phyloP scores from a whole-genome alignment of 1,140 invertebrate genomes.

The Leptopilina boulardi region DNA sequence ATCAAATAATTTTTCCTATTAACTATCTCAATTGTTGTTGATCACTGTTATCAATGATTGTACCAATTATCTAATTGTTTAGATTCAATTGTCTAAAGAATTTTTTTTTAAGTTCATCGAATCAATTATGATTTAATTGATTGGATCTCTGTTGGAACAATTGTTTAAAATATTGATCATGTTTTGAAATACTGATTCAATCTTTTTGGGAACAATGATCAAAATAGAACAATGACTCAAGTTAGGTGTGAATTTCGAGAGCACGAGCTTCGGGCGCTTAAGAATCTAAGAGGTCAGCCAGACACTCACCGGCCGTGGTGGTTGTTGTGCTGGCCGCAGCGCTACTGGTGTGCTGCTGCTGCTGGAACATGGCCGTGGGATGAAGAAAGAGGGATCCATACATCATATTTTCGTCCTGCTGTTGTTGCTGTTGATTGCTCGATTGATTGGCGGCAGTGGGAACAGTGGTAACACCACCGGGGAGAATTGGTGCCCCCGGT shows the following conservation, averaged over 20 bases:
- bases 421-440: slow-evolving; percentile 62
- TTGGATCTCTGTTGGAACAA: no score
- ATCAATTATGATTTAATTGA: no score
- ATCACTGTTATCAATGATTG: no score
- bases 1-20: no score
- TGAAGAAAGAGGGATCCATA: slow-evolving; percentile 75
- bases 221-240: background rate
- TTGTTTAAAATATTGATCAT: no score
- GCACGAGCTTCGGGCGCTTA: slow-evolving; percentile 57
- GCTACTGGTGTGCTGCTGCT: slow-evolving; percentile 65
- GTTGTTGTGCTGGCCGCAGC: slow-evolving; percentile 68
- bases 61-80: no score
- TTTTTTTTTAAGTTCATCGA: no score
- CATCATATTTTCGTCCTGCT: slow-evolving; percentile 74
- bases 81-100: no score
- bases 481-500: slow-evolving; percentile 78
- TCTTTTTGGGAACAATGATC: no score
- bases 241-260: slow-evolving; percentile 48
- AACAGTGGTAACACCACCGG: slow-evolving; percentile 73
- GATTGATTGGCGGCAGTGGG: slow-evolving; percentile 68
- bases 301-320: slow-evolving; percentile 75
- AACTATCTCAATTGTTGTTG: no score
- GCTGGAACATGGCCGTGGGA: slow-evolving; percentile 74
- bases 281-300: slow-evolving; percentile 74
- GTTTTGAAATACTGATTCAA: no score